Evolutionary conservation across 2,113 vertebrate genomes (phyloP).

Genomic region (Poeciliopsis occidentalis): DNA sequence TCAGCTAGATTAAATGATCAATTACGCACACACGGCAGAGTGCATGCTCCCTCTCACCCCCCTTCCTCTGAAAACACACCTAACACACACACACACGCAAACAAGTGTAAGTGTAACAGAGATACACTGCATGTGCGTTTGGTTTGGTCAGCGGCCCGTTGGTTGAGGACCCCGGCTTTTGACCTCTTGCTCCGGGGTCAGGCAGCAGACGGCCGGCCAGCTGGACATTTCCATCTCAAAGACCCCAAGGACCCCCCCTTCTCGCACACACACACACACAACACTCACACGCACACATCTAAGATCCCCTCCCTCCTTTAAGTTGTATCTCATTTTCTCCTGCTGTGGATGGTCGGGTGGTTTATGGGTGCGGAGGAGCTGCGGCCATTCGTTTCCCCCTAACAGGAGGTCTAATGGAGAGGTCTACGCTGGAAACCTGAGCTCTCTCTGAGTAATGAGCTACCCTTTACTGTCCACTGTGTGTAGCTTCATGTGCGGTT

Average conservation of each 20-base stretch:
- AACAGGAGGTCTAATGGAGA: constrained; percentile 83
- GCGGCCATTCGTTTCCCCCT: constrained; percentile 83
- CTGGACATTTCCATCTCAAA: constrained; percentile 99
- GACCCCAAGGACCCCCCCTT: constrained; percentile 72
- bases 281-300: constrained; percentile 7
- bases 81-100: constrained; percentile 34
- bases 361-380: constrained; percentile 82
- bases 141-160: constrained; percentile 64
- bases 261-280: constrained; percentile 17
- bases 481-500: constrained; percentile 34
- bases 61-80: constrained; percentile 24
- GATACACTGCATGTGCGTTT: constrained; percentile 39
- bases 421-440: constrained; percentile 82
- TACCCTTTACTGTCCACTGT: constrained; percentile 80
- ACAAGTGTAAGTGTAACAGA: constrained; percentile 18
- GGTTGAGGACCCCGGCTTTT: constrained; percentile 84
- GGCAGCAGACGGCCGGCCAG: constrained; percentile 96
- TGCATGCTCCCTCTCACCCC: constrained; percentile 41
- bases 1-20: constrained; percentile 78
- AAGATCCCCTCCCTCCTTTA: constrained; percentile 77
- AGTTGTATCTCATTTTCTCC: constrained; percentile 78
- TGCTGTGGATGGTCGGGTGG: constrained; percentile 79
- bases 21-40: constrained; percentile 59
- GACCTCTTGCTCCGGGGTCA: constrained; percentile 95
- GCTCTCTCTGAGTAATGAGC: constrained; percentile 86